These are phyloP conservation scores for Steinernema hermaphroditum DNA, from an alignment of 2,888 invertebrate genomes.

Conservation along the genomic window DNA sequence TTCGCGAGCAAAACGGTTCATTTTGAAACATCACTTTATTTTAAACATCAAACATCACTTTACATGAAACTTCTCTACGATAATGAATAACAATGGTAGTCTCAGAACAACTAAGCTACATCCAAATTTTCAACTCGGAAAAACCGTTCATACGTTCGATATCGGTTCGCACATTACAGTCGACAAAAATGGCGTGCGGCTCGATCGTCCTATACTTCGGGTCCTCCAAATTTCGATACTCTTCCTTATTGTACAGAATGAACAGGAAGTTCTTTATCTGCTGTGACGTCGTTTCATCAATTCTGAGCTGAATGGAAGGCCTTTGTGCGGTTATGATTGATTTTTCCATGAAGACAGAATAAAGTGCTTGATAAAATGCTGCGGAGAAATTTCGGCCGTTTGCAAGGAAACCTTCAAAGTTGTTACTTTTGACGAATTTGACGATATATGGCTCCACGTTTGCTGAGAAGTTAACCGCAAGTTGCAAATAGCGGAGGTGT, in stretches of 20 bases:
- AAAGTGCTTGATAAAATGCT: not conserved
- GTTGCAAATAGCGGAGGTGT: not conserved
- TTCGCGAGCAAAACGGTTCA: too few species aligned
- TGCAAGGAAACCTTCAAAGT: not conserved
- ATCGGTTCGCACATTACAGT: not conserved
- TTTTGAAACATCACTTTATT: too few species aligned
- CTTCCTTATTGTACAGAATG: not conserved
- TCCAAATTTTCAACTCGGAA: not conserved
- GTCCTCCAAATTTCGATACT: not conserved
- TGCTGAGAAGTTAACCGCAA: not conserved
- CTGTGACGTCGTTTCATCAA: not conserved
- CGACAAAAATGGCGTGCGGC: not conserved
- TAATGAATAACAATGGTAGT: too few species aligned
- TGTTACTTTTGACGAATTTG: not conserved
- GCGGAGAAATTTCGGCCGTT: not conserved
- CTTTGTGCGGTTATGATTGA: not conserved
- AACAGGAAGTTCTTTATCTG: not conserved
- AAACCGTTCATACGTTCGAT: not conserved
- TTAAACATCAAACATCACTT: too few species aligned
- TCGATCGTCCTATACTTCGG: not conserved
- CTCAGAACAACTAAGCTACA: too few species aligned
- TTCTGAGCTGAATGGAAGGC: not conserved
- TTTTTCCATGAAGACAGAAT: not conserved
- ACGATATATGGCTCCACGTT: not conserved
- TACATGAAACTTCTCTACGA: too few species aligned